phyloP scores from a whole-genome alignment of 1,140 invertebrate genomes.

The Xylocopa sonorina region DNA sequence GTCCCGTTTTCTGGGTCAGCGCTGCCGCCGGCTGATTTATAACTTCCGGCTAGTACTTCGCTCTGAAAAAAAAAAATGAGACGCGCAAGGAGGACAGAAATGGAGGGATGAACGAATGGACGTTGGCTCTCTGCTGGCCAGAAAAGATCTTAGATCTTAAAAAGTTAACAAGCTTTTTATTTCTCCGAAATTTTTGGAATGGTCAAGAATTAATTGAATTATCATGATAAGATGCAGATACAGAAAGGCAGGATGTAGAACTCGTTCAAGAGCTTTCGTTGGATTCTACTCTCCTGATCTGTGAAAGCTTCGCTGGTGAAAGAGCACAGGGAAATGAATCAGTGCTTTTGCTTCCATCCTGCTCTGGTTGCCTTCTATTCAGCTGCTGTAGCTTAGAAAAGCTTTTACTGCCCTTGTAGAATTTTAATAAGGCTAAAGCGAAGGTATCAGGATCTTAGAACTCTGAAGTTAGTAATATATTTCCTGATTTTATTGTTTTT shows the following conservation, averaged over 20 bases:
- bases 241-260: neutral
- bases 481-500: neutral
- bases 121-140: neutral
- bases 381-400: too few relatives aligned
- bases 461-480: neutral
- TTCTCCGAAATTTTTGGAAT: neutral
- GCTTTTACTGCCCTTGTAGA: neutral
- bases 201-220: neutral
- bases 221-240: neutral
- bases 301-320: neutral
- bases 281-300: neutral
- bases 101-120: neutral
- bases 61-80: conserved; percentile 42
- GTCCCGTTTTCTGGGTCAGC: conserved; percentile 70
- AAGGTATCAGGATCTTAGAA: neutral
- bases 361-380: neutral
- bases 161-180: neutral
- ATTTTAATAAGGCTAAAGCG: neutral
- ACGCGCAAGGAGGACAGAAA: neutral
- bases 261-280: too few relatives aligned
- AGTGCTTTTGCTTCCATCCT: neutral
- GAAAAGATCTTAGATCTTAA: neutral
- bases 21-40: conserved; percentile 70
- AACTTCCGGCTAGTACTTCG: conserved; percentile 72
- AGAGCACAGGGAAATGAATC: too few relatives aligned